Percentiles rank a stretch among this genome's conserved stretches.
These are phyloP conservation scores for Pelmatolapia mariae DNA, from an alignment of 2,113 vertebrate species.

Conservation along the genomic window DNA sequence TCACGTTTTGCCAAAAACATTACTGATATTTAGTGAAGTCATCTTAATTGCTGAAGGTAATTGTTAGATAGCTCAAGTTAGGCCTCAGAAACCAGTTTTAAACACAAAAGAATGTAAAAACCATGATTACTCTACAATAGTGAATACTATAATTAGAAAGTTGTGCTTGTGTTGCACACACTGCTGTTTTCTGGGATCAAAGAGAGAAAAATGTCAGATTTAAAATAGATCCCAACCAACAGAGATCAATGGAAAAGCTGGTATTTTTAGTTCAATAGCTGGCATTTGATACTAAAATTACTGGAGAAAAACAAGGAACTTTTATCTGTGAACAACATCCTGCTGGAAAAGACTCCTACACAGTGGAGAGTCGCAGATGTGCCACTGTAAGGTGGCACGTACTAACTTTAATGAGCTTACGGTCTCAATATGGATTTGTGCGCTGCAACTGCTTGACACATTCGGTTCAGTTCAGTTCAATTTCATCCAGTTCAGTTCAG, in stretches of 20 bases:
- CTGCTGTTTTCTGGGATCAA: neutral
- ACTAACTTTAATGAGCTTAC: conserved; percentile 11
- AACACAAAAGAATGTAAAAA: neutral
- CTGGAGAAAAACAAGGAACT: conserved; percentile 5
- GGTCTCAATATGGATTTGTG: conserved; percentile 9
- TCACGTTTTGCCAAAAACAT: neutral
- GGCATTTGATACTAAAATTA: conserved; percentile 47
- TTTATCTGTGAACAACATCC: conserved; percentile 39
- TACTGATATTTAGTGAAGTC: neutral
- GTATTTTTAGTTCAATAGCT: conserved; percentile 45
- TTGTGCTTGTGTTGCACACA: neutral
- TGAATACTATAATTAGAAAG: neutral
- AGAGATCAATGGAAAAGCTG: conserved; percentile 25
- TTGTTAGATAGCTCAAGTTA: neutral
- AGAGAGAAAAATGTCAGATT: conserved; percentile 26
- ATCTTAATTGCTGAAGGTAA: neutral
- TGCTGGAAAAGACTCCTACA: conserved; percentile 28
- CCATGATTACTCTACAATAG: neutral
- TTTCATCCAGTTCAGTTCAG: neutral
- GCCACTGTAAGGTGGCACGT: neutral
- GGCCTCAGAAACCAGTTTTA: neutral
- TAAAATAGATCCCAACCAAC: conserved; percentile 45
- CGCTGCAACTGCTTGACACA: neutral
- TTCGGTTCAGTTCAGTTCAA: neutral
- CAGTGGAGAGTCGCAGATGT: neutral